These are phyloP conservation scores for Griposia aprilina DNA, from an alignment of 2,888 invertebrate genomes.

Conservation along the genomic window DNA sequence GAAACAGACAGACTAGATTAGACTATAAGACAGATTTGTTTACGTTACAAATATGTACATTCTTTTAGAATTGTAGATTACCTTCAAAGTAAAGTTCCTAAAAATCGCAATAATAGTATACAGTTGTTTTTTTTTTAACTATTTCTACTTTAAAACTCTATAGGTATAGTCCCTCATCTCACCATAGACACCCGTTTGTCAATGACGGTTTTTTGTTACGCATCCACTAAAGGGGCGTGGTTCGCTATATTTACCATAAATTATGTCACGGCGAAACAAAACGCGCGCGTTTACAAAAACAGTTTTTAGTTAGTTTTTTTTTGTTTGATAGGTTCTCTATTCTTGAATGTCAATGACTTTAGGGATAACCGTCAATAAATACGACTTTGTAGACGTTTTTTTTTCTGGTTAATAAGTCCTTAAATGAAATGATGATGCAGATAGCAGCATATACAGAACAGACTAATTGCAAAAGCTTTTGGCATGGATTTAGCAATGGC, in stretches of 20 bases:
- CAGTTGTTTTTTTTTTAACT: too few species aligned
- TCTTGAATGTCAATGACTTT: constrained; percentile 14
- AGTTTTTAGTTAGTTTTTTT: constrained; percentile 2
- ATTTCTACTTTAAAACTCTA: not conserved
- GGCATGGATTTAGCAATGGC: not conserved
- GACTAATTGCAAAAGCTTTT: not conserved
- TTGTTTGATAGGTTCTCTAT: not conserved
- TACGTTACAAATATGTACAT: too few species aligned
- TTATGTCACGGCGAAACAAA: constrained; percentile 81
- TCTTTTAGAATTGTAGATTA: too few species aligned
- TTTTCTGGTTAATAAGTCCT: not conserved
- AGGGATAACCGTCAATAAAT: not conserved
- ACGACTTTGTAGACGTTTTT: not conserved
- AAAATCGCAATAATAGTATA: not conserved
- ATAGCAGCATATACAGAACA: not conserved
- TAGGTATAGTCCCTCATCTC: not conserved
- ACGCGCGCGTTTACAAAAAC: constrained; percentile 39
- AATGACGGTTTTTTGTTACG: constrained; percentile 69
- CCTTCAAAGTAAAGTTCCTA: not conserved
- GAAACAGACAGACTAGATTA: too few species aligned
- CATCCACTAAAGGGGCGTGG: constrained; percentile 79
- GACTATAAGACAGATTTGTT: not conserved
- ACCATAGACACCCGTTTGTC: constrained; percentile 42
- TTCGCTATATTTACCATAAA: constrained; percentile 77
- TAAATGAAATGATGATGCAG: not conserved